Percentiles rank a stretch among this genome's conserved stretches.
Evolutionary conservation across 2,113 vertebrate genomes (phyloP).

Genomic region (Globicephala melas): DNA sequence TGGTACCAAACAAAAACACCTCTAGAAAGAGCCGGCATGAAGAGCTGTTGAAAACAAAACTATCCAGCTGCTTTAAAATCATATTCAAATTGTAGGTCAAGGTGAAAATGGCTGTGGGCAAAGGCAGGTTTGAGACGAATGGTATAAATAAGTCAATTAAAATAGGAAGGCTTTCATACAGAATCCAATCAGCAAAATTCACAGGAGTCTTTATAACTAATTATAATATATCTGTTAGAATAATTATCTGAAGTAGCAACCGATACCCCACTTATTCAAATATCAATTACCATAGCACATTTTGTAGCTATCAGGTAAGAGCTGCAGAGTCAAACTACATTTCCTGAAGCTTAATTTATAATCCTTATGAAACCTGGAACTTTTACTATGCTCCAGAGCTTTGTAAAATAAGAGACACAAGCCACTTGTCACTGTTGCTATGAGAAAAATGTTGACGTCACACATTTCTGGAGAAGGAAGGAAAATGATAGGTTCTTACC

Average conservation of each 20-base stretch:
- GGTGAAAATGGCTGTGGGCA: conserved; percentile 32
- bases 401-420: conserved; percentile 41
- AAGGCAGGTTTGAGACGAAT: conserved; percentile 31
- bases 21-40: neutral
- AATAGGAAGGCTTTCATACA: conserved; percentile 51
- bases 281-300: conserved; percentile 57
- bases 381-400: neutral
- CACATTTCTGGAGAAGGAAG: conserved; percentile 56
- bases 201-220: conserved; percentile 74
- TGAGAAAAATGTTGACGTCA: conserved; percentile 41
- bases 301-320: neutral
- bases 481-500: conserved; percentile 86
- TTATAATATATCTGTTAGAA: conserved; percentile 70
- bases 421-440: neutral
- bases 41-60: neutral
- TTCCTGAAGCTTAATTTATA: conserved; percentile 46
- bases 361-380: conserved; percentile 15
- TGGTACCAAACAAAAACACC: neutral
- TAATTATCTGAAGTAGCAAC: conserved; percentile 59
- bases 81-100: conserved; percentile 50
- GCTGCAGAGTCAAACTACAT: conserved; percentile 35
- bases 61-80: neutral
- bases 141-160: conserved; percentile 60
- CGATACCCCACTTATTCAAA: conserved; percentile 58
- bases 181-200: conserved; percentile 62